These are phyloP conservation scores for Poeciliopsis turrubarensis DNA, from an alignment of 2,113 vertebrate species.

Conservation along the genomic window DNA sequence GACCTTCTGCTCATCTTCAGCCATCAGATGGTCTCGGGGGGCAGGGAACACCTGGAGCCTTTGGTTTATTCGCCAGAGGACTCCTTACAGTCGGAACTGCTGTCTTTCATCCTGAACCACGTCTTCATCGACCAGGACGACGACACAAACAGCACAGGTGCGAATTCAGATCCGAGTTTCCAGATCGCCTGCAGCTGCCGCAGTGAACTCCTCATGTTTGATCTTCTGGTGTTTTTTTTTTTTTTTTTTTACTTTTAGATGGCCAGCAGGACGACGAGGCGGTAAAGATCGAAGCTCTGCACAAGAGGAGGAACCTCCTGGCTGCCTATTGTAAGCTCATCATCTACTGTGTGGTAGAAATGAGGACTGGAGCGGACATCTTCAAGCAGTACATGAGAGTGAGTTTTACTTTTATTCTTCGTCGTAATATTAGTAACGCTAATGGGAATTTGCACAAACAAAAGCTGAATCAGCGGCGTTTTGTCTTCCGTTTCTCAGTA, in stretches of 20 bases:
- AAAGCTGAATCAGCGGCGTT: background rate
- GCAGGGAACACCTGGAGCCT: conserved; percentile 93
- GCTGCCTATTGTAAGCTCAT: conserved; percentile 99
- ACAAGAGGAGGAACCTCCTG: conserved; percentile 97
- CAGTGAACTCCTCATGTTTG: background rate
- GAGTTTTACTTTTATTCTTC: conserved; percentile 27
- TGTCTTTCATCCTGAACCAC: conserved; percentile 97
- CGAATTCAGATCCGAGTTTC: background rate
- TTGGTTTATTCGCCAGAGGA: conserved; percentile 96
- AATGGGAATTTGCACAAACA: background rate
- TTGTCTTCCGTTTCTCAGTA: conserved; percentile 81
- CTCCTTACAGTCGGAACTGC: conserved; percentile 92
- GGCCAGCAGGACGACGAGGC: conserved; percentile 99
- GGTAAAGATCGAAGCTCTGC: conserved; percentile 97
- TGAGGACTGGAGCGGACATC: conserved; percentile 97
- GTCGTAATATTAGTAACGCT: too few species aligned
- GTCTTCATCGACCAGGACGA: conserved; percentile 99
- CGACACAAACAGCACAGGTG: conserved; percentile 93
- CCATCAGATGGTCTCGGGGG: conserved; percentile 97
- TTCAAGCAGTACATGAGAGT: conserved; percentile 99
- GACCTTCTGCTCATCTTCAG: conserved; percentile 99
- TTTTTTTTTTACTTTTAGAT: conserved; percentile 75
- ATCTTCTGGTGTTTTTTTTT: too few species aligned
- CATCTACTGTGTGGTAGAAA: conserved; percentile 98
- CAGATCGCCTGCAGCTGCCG: background rate